Conservation (phyloP, 2,888 invertebrate species). For the Caenorhabditis panamensis region DNA sequence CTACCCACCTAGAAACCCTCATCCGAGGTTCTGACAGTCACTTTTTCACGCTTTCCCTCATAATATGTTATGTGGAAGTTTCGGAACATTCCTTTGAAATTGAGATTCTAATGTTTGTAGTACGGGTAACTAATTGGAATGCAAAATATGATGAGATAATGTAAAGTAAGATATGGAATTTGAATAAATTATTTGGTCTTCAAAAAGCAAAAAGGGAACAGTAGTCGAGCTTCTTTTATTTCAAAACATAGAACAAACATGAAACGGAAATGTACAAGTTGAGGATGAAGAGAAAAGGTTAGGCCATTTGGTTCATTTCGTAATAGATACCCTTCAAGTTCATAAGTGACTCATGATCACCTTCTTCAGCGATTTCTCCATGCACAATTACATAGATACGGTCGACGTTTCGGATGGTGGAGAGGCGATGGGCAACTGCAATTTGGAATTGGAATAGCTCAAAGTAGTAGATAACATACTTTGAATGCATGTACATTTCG, state of each 20-base stretch:
- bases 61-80: not conserved
- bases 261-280: conserved; percentile 29
- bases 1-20: conserved; percentile 16
- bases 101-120: conserved; percentile 45
- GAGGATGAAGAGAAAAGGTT: conserved; percentile 7
- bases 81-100: conserved; percentile 39
- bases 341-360: conserved; percentile 76
- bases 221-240: too few species aligned
- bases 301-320: conserved; percentile 74
- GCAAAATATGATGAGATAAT: conserved; percentile 39
- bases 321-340: conserved; percentile 75
- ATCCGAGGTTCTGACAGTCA: conserved; percentile 25
- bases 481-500: conserved; percentile 74
- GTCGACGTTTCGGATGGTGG: conserved; percentile 83
- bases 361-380: conserved; percentile 77
- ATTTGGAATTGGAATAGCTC: conserved; percentile 1
- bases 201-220: conserved; percentile 6
- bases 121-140: conserved; percentile 28
- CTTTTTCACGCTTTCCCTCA: too few species aligned
- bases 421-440: conserved; percentile 83
- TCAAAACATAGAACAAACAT: conserved; percentile 4
- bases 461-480: too few species aligned
- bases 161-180: too few species aligned
- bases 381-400: conserved; percentile 83
- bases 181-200: conserved; percentile 13